Percentiles rank a stretch among this genome's conserved stretches.
Conservation (phyloP, 35 echinoderm and acorn worm species). For the Holothuria glaberrima region DNA sequence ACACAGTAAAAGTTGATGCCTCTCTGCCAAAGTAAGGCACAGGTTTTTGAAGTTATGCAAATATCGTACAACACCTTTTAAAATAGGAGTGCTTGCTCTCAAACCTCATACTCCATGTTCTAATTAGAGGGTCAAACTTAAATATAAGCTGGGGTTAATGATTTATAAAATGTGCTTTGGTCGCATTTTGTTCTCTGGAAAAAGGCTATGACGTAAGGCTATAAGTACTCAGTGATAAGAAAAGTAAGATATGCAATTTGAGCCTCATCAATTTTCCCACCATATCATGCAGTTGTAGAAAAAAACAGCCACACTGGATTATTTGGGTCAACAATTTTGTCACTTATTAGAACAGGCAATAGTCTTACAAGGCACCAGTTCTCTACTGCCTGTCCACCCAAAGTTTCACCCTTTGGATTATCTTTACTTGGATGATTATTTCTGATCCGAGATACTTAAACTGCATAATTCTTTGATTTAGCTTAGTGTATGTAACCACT, state of each 20-base stretch:
- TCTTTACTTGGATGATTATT: conserved; percentile 58
- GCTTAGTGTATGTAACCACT: conserved; percentile 44
- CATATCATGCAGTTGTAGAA: conserved; percentile 44
- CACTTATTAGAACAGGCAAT: conserved; percentile 57
- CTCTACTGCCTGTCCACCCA: conserved; percentile 76
- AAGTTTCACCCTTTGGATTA: conserved; percentile 40
- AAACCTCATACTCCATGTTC: conserved; percentile 74
- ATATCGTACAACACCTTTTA: conserved; percentile 57
- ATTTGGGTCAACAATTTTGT: conserved; percentile 18
- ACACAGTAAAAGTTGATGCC: conserved; percentile 70
- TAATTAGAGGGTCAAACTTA: conserved; percentile 69
- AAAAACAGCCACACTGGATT: conserved; percentile 58
- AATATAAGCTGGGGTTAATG: conserved; percentile 70
- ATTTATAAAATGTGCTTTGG: conserved; percentile 78
- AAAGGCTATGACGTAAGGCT: conserved; percentile 3
- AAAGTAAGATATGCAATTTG: conserved; percentile 23
- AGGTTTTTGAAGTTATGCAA: conserved; percentile 75
- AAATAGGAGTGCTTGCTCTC: conserved; percentile 80
- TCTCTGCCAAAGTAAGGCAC: conserved; percentile 60
- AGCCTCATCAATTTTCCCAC: conserved; percentile 34
- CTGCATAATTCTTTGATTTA: conserved; percentile 46
- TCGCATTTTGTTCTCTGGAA: conserved; percentile 41
- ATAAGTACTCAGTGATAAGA: conserved; percentile 59
- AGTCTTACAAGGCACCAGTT: conserved; percentile 73
- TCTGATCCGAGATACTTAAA: conserved; percentile 71